phyloP scores from a whole-genome alignment of 2,888 invertebrate genomes.

The Epistrophe grossulariae region DNA sequence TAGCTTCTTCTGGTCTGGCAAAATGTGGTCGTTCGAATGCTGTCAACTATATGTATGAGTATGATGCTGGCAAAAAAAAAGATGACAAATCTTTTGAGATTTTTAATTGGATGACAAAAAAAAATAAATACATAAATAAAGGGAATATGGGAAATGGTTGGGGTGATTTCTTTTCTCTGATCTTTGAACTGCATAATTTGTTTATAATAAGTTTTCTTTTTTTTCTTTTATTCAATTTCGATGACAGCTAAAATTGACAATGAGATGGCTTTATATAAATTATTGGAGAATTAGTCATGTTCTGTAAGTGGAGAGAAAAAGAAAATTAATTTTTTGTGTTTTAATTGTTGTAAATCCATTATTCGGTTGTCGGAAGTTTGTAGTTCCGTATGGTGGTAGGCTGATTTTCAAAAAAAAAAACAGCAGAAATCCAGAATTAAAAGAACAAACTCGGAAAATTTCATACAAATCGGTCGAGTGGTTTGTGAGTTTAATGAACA shows the following conservation, averaged over 20 bases:
- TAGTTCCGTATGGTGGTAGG: too few species aligned
- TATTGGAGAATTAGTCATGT: not conserved
- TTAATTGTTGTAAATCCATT: too few species aligned
- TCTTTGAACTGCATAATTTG: conserved; percentile 61
- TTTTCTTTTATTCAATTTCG: conserved; percentile 26
- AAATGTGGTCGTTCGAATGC: conserved; percentile 17
- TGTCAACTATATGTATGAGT: conserved; percentile 17
- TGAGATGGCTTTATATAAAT: conserved; percentile 13
- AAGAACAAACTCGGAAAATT: too few species aligned
- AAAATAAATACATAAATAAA: not conserved
- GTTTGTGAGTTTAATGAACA: too few species aligned
- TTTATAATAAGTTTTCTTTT: conserved; percentile 13
- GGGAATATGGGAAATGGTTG: conserved; percentile 37
- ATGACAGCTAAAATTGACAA: conserved; percentile 18
- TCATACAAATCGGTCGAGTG: too few species aligned
- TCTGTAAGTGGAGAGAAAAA: not conserved
- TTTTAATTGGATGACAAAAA: conserved; percentile 62
- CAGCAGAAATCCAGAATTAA: too few species aligned
- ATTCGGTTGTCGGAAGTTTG: too few species aligned
- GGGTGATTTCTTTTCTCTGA: conserved; percentile 62
- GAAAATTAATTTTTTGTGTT: too few species aligned
- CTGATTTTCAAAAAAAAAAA: too few species aligned
- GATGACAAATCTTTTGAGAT: conserved; percentile 45
- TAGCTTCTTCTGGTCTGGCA: not conserved
- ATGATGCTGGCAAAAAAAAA: conserved; percentile 48